Evolutionary conservation across 2,113 vertebrate species (phyloP).

Genomic region (Hypomesus transpacificus): DNA sequence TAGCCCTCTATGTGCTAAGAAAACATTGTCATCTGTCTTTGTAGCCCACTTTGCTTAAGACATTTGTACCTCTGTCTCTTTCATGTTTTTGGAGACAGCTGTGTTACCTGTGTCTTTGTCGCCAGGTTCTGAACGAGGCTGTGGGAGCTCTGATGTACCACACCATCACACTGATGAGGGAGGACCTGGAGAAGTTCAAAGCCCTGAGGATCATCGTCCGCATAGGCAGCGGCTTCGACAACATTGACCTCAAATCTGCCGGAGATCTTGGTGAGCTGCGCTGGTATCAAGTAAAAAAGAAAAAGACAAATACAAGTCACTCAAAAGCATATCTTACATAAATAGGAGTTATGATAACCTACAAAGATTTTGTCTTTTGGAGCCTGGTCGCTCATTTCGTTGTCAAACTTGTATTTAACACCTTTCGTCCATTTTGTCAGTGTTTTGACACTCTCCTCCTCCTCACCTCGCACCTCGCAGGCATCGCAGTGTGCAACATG

Average conservation of each 20-base stretch:
- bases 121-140: slow-evolving; percentile 95
- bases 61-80: no score
- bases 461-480: slow-evolving; percentile 53
- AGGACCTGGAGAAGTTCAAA: slow-evolving; percentile 99
- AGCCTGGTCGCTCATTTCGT: background rate
- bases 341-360: no score
- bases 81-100: no score
- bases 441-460: slow-evolving; percentile 31
- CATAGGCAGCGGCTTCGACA: slow-evolving; percentile 97
- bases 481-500: slow-evolving; percentile 97
- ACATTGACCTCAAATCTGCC: slow-evolving; percentile 98
- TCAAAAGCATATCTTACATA: no score
- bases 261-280: slow-evolving; percentile 86
- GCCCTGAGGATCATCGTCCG: slow-evolving; percentile 95
- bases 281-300: no score
- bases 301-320: no score
- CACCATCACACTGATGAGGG: slow-evolving; percentile 95
- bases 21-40: no score
- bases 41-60: no score
- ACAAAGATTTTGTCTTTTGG: background rate
- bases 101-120: background rate
- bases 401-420: background rate
- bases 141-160: slow-evolving; percentile 99
- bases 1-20: no score
- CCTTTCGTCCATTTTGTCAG: background rate